Evolutionary conservation across 1,140 invertebrate species (phyloP).

Genomic region (Aphaenogaster floridana): DNA sequence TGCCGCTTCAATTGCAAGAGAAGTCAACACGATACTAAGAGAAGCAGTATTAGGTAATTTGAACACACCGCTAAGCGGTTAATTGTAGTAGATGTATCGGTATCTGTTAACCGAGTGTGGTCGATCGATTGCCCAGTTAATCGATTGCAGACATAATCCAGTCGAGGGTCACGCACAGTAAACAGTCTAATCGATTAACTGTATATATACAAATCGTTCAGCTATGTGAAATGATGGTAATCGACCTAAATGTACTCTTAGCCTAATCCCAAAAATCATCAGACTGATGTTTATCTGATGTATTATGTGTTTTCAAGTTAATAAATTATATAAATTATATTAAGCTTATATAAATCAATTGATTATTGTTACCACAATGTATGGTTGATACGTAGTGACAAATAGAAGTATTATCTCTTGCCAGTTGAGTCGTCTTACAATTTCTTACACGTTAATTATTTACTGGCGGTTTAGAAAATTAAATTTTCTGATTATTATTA

Average conservation of each 20-base stretch:
- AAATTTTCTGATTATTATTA: neutral
- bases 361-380: neutral
- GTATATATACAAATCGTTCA: constrained; percentile 75
- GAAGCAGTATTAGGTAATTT: constrained; percentile 76
- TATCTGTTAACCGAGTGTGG: constrained; percentile 77
- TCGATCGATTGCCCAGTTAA: constrained; percentile 74
- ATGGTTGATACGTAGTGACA: no score
- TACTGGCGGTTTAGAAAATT: no score
- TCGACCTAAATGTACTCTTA: constrained; percentile 65
- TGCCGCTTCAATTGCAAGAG: constrained; percentile 22
- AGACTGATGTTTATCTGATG: neutral
- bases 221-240: constrained; percentile 63
- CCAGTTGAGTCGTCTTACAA: no score
- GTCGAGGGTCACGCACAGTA: constrained; percentile 72
- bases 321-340: neutral
- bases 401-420: no score
- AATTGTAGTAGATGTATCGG: constrained; percentile 75
- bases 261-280: neutral
- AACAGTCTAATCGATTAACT: constrained; percentile 76
- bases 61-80: constrained; percentile 75
- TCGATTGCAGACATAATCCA: constrained; percentile 77
- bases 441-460: no score
- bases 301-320: neutral
- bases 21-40: constrained; percentile 70
- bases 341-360: neutral